A percentile compares a stretch with the other conserved stretches of the same genome.
phyloP scores from a whole-genome alignment of 2,113 vertebrate species.

The Neomonachus schauinslandi region DNA sequence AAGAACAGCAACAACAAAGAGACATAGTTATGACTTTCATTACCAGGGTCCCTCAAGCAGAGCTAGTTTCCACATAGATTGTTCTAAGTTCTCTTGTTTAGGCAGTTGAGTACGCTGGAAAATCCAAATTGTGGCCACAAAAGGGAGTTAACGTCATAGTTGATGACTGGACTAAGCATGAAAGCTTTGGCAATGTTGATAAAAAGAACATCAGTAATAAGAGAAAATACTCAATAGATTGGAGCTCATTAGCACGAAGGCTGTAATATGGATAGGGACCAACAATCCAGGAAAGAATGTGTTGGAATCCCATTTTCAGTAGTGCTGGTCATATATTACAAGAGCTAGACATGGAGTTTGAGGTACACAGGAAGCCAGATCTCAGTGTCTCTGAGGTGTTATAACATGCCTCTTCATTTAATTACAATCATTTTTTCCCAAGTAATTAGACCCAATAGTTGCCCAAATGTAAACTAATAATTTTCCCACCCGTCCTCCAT shows the following conservation, averaged over 20 bases:
- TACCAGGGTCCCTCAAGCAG: background rate
- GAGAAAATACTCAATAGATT: background rate
- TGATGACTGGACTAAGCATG: background rate
- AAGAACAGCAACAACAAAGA: background rate
- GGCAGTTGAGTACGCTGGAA: background rate
- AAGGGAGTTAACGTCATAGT: background rate
- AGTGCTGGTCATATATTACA: background rate
- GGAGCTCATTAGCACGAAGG: background rate
- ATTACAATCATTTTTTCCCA: background rate
- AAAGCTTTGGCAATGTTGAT: background rate
- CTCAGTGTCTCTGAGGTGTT: background rate
- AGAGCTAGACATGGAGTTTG: too few species aligned
- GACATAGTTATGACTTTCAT: background rate
- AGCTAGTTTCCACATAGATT: background rate
- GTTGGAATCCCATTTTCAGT: background rate
- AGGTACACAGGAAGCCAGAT: background rate
- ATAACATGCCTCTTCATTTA: background rate
- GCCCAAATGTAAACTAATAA: background rate
- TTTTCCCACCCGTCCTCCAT: background rate
- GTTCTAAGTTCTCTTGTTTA: background rate
- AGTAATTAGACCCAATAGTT: background rate
- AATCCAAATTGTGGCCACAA: background rate
- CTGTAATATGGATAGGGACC: background rate
- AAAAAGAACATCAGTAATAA: background rate
- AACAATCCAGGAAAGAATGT: background rate